Base-by-base conservation (phyloP, 2,113 vertebrate species). In the Platysternon megacephalum region DNA sequence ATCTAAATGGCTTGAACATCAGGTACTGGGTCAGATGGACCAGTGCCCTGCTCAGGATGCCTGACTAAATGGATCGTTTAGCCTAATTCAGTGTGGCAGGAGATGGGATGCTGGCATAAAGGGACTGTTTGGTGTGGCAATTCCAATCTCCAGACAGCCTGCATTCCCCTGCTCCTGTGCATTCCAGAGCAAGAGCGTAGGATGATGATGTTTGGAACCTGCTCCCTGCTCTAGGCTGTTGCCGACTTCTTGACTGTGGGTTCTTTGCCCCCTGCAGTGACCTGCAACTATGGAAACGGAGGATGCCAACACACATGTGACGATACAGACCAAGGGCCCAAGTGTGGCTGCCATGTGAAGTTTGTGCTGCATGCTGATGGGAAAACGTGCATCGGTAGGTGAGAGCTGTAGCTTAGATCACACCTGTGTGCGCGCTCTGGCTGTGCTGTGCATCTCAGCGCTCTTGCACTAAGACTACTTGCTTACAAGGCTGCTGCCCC, bases 281-380 rank as follows among this genome's bases (percentile, higher is more conserved):
- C 99, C 1, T 99, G 99, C 98, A 99, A 99, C 98, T 99, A 99
- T 1, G 99, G 99, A 5, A 99, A 99, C 0, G 99, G 99, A 4
- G 99, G 99, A 58, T 99, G 99, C 98, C 99, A 99, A 96, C 99
- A 99, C 97, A 99, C 99, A 8, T 99, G 99, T 0, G 99, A 99
- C 1, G 99, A 99, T 98, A 99, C 99, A 0, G 99, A 99, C 85
- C 99, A 99, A 87, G 99, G 99, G 0, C 99, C 99, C 96, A 99
- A 99, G 86, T 99, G 99, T 1, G 99, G 99, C 89, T 99, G 99
- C 97, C 99, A 99, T 76, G 98, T 99, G 98, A 99, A 99, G 98
- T 99, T 99, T 74, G 97, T 99, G 94, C 99, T 99, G 89, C 99
- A 99, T 95, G 98, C 98, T 0, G 99, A 99, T 24, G 99, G 99